A percentile compares a stretch with the other conserved stretches of the same genome.
Conservation (phyloP, 2,797 vertebrate species). For the Hydrocynus forskahlii region DNA sequence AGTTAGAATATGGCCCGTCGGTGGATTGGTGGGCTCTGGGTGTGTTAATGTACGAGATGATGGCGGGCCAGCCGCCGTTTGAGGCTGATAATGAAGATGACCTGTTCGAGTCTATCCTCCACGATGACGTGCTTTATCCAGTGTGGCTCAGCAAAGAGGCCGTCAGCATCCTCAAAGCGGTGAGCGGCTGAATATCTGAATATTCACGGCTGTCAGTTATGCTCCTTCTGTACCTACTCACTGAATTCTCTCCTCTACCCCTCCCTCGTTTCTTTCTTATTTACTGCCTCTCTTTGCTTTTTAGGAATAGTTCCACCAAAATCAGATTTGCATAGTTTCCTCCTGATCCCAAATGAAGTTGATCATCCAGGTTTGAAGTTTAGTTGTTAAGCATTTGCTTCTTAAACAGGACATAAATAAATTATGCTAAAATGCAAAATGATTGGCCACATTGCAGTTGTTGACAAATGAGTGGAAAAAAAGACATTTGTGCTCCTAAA, state of each 20-base stretch:
- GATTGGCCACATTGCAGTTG: too few species aligned
- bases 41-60: constrained; percentile 98
- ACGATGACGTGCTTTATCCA: constrained; percentile 93
- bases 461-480: too few species aligned
- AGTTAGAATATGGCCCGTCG: constrained; percentile 92
- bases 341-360: background rate
- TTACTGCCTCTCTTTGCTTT: background rate
- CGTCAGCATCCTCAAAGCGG: constrained; percentile 93
- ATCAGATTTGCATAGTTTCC: too few species aligned
- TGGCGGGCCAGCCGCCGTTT: constrained; percentile 95
- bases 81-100: constrained; percentile 97
- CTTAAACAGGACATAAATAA: too few species aligned
- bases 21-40: constrained; percentile 98
- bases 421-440: too few species aligned
- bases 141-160: constrained; percentile 98
- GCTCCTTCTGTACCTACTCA: background rate
- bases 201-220: background rate
- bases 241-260: background rate
- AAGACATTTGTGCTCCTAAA: too few species aligned
- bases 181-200: constrained; percentile 74
- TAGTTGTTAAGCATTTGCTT: too few species aligned
- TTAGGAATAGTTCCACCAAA: background rate
- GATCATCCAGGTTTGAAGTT: background rate
- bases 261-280: background rate
- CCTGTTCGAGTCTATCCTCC: constrained; percentile 96